Percentiles rank a stretch among this genome's conserved stretches.
Evolutionary conservation across 1,140 invertebrate genomes (phyloP).

Genomic region (Drosophila prosaltans): DNA sequence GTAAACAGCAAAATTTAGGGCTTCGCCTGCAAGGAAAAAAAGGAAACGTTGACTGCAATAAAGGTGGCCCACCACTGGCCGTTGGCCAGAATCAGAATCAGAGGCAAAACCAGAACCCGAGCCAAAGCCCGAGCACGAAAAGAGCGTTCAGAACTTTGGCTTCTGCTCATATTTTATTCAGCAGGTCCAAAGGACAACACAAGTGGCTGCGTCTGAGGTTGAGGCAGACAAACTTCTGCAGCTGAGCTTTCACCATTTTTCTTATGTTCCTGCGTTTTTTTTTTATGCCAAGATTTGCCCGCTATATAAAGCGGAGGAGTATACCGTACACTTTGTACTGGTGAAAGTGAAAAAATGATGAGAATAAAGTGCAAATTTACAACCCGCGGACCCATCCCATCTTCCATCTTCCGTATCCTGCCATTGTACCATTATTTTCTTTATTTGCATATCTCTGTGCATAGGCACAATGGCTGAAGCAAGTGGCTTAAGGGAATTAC

Average conservation of each 20-base stretch:
- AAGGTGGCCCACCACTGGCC: constrained; percentile 12
- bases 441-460: constrained; percentile 43
- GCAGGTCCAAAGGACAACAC: constrained; percentile 43
- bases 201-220: constrained; percentile 27
- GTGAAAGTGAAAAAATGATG: constrained; percentile 55
- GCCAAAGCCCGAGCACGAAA: constrained; percentile 35
- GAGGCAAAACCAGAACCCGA: neutral
- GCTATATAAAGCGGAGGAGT: constrained; percentile 12
- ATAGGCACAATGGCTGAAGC: constrained; percentile 30
- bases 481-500: constrained; percentile 41
- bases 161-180: constrained; percentile 64
- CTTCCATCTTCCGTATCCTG: neutral
- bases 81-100: neutral
- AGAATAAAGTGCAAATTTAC: constrained; percentile 58
- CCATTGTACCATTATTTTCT: constrained; percentile 5
- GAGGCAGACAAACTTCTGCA: constrained; percentile 52
- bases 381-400: constrained; percentile 21
- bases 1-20: constrained; percentile 47
- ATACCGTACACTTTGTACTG: constrained; percentile 10
- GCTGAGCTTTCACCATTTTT: constrained; percentile 52
- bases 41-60: constrained; percentile 24
- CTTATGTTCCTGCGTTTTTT: constrained; percentile 20
- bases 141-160: constrained; percentile 51
- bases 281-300: constrained; percentile 15
- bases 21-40: neutral